Conservation (phyloP, 2,888 invertebrate species). For the Pediacus dermestoides region DNA sequence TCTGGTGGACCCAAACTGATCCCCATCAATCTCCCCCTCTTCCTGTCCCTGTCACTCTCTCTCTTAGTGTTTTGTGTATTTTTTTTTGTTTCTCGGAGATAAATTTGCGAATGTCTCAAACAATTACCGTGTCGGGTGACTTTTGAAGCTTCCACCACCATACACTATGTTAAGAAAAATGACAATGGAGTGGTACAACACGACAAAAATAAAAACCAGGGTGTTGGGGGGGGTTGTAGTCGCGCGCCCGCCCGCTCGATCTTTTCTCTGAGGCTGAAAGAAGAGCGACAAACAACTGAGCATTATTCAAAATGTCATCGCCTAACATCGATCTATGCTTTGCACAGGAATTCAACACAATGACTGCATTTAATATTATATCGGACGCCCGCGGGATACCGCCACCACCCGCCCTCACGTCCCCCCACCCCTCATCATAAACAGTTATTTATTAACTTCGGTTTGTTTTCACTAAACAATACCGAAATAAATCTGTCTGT, state of each 20-base stretch:
- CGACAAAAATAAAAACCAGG: conserved; percentile 25
- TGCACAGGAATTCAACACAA: conserved; percentile 15
- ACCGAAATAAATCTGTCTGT: too few relatives aligned
- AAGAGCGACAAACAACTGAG: conserved; percentile 32
- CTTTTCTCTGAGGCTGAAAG: conserved; percentile 11
- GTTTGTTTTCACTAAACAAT: too few relatives aligned
- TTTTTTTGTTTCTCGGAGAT: conserved; percentile 22
- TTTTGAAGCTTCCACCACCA: conserved; percentile 27
- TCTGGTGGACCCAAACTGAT: too few relatives aligned
- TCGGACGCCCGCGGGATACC: too few relatives aligned
- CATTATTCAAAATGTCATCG: conserved; percentile 38
- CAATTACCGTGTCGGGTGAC: conserved; percentile 31
- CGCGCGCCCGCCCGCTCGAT: conserved; percentile 8
- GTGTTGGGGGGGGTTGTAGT: too few relatives aligned
- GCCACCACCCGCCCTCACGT: too few relatives aligned
- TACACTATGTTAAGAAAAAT: conserved; percentile 30
- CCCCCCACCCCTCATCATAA: too few relatives aligned
- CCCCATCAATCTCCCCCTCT: too few relatives aligned
- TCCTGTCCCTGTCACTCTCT: too few relatives aligned
- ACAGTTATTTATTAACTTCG: too few relatives aligned
- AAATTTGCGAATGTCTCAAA: conserved; percentile 32
- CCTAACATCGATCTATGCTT: conserved; percentile 30
- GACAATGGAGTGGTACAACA: conserved; percentile 27
- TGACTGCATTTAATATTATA: conserved; percentile 16
- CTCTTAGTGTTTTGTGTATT: too few relatives aligned